phyloP scores from a whole-genome alignment of 2,113 vertebrate species.

The Misgurnus anguillicaudatus region DNA sequence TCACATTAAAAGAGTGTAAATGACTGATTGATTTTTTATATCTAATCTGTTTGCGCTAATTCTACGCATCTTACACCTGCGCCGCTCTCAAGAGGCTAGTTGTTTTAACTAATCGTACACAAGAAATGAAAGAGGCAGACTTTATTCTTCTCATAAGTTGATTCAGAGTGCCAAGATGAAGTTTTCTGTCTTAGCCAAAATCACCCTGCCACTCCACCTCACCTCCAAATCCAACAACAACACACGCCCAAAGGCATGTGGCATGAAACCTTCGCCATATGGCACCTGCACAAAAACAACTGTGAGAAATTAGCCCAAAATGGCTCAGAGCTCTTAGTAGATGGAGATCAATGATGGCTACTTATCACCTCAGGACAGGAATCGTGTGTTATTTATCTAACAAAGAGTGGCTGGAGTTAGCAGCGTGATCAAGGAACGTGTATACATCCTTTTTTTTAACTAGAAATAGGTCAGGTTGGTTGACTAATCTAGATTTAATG shows the following conservation, averaged over 20 bases:
- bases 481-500: neutral
- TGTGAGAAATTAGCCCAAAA: slow-evolving; percentile 62
- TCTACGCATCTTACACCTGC: slow-evolving; percentile 36
- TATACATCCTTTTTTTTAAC: slow-evolving; percentile 4
- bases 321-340: slow-evolving; percentile 52
- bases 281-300: slow-evolving; percentile 62
- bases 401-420: slow-evolving; percentile 52
- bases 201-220: slow-evolving; percentile 51
- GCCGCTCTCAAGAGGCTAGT: slow-evolving; percentile 15
- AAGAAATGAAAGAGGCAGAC: neutral
- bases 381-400: slow-evolving; percentile 55
- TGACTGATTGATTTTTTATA: neutral
- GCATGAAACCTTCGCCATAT: slow-evolving; percentile 69
- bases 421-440: slow-evolving; percentile 38
- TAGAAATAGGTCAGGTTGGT: neutral
- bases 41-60: slow-evolving; percentile 24
- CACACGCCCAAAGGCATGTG: slow-evolving; percentile 67
- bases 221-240: slow-evolving; percentile 48
- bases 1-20: slow-evolving; percentile 39
- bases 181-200: slow-evolving; percentile 9
- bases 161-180: slow-evolving; percentile 35
- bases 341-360: slow-evolving; percentile 69
- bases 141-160: slow-evolving; percentile 19
- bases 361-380: slow-evolving; percentile 65
- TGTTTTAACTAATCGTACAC: neutral